Evolutionary conservation across 2,888 invertebrate genomes (phyloP), one percentile per base, ranked within the genome.

Genomic region (Folsomia manolachei): DNA sequence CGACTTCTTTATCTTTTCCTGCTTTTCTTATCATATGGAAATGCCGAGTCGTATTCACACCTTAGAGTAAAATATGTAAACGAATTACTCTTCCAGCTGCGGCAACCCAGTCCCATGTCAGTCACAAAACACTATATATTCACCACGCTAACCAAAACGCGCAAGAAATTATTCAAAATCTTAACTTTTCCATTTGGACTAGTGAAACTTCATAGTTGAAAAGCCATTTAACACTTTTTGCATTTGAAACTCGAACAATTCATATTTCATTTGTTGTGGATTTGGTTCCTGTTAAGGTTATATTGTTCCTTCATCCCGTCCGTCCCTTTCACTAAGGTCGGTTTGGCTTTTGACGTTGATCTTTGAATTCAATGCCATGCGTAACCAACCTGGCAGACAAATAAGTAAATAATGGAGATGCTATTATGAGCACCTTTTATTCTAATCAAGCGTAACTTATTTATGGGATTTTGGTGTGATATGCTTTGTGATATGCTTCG

Each of bases 391-490:
- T n/a, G 9, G 21, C 64, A n/a, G 23, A 14, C 24, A 51, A 21
- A 64, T 64, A 64, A 52, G 23, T 25, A 39, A 66, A 24, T 52
- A 66, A 52, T 23, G 39, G 65, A 23, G 52, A 66, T 23, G 65
- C 52, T 66, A 66, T 66, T 66, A 66, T 52, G 27, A 51, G 23
- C 14, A 62, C 52, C 14, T n/a, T 64, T 64, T 39, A 21, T 18
- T 51, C 51, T 66, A 66, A 66, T 66, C 65, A 66, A 66, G 27
- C 65, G 27, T 66, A 21, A 4, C 65, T 39, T 52, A 66, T 66
- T 66, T 66, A 66, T 66, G 52, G 52, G 18, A 66, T 66, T 66
- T 66, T 39, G 51, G 27, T 66, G 27, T 66, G 65, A 19, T 66
- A 52, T 66, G 23, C 21, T 66, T 66, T 66, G 27, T 66, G 65